A percentile compares a stretch with the other conserved stretches of the same genome.
Conservation (phyloP, 2,113 vertebrate species). For the Madoqua kirkii region DNA sequence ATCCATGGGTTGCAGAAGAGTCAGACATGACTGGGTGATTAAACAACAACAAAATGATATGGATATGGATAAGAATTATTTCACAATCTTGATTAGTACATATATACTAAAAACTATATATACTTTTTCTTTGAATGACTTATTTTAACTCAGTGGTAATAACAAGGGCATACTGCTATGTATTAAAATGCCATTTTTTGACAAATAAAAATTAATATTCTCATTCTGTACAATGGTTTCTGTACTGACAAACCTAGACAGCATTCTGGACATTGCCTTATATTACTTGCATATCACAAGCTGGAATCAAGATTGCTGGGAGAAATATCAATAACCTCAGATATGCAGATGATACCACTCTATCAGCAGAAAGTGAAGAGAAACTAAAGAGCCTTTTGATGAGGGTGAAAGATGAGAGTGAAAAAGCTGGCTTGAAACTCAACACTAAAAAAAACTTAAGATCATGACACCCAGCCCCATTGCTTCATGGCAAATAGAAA, state of each 20-base stretch:
- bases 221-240: neutral
- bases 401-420: neutral
- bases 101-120: neutral
- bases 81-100: neutral
- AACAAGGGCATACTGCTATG: neutral
- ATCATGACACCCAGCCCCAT: neutral
- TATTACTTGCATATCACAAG: neutral
- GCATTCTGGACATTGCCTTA: neutral
- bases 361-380: neutral
- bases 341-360: neutral
- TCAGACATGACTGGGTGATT: neutral
- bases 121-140: neutral
- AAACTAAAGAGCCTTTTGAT: neutral
- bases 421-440: neutral
- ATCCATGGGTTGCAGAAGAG: neutral
- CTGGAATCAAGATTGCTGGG: neutral
- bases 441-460: neutral
- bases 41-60: neutral
- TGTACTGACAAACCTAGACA: neutral
- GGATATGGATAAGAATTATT: neutral
- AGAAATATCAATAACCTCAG: neutral
- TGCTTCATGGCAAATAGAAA: neutral
- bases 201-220: neutral
- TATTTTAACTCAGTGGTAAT: neutral
- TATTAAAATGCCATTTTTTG: neutral